phyloP scores from a whole-genome alignment of 2,888 invertebrate species.

The Slavum lentiscoides region DNA sequence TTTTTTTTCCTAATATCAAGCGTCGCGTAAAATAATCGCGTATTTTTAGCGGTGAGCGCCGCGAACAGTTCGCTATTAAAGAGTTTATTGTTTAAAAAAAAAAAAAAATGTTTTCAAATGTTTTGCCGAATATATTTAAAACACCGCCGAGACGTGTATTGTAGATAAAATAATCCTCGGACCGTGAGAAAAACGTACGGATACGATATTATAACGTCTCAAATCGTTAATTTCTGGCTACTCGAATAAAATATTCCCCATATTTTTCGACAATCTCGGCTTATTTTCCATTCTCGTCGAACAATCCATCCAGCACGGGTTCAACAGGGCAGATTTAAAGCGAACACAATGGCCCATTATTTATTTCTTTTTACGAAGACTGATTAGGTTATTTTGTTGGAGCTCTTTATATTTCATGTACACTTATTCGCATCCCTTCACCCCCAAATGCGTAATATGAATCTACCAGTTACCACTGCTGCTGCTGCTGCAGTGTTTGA shows the following conservation, averaged over 20 bases:
- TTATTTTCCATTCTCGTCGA: slow-evolving; percentile 25
- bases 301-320: slow-evolving; percentile 3
- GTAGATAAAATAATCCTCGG: not conserved
- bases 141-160: not conserved
- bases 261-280: slow-evolving; percentile 25
- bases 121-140: not conserved
- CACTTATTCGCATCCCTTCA: slow-evolving; percentile 23
- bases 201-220: not conserved
- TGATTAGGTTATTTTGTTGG: slow-evolving; percentile 51
- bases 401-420: slow-evolving; percentile 32
- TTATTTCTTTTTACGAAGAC: slow-evolving; percentile 49
- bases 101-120: too few relatives aligned
- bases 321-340: slow-evolving; percentile 38
- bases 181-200: not conserved
- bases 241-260: slow-evolving; percentile 27
- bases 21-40: too few relatives aligned
- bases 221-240: slow-evolving; percentile 25
- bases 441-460: slow-evolving; percentile 22
- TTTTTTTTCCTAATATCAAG: not conserved
- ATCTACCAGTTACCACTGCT: slow-evolving; percentile 1
- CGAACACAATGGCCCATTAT: slow-evolving; percentile 47
- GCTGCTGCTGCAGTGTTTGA: slow-evolving; percentile 24
- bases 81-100: too few relatives aligned
- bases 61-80: too few relatives aligned
- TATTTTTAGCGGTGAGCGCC: too few relatives aligned